Conservation (phyloP, 1,140 invertebrate species). For the Hyphantria cunea region DNA sequence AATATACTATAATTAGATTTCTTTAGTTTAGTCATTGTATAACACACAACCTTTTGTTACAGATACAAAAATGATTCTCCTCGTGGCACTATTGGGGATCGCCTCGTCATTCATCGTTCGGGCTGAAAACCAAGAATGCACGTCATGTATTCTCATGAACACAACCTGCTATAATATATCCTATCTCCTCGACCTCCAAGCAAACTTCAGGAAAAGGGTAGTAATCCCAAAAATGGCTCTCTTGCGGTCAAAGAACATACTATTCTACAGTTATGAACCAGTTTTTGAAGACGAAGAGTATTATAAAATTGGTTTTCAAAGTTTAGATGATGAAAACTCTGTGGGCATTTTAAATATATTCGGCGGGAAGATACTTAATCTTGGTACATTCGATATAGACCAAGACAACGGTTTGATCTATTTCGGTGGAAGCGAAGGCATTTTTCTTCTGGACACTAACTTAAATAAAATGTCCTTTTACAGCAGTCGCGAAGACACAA, state of each 20-base stretch:
- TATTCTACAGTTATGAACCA: conserved; percentile 68
- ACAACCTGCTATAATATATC: conserved; percentile 57
- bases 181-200: conserved; percentile 58
- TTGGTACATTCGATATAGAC: conserved; percentile 65
- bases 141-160: conserved; percentile 53
- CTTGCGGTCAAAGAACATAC: conserved; percentile 48
- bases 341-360: conserved; percentile 39
- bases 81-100: conserved; percentile 7
- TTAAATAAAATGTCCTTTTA: conserved; percentile 45
- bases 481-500: conserved; percentile 59
- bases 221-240: conserved; percentile 62
- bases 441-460: conserved; percentile 53
- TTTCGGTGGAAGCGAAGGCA: conserved; percentile 61
- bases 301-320: conserved; percentile 62
- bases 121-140: conserved; percentile 32
- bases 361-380: conserved; percentile 55
- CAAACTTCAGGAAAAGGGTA: conserved; percentile 54
- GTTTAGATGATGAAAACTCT: conserved; percentile 46
- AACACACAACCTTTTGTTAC: conserved; percentile 22
- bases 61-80: conserved; percentile 29
- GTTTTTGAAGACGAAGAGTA: conserved; percentile 60
- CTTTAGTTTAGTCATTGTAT: too few relatives aligned
- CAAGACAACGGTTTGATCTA: conserved; percentile 60
- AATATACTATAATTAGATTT: too few relatives aligned
- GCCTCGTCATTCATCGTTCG: neutral